Base-by-base conservation (phyloP, 2,113 vertebrate genomes). In the Nothocercus julius region DNA sequence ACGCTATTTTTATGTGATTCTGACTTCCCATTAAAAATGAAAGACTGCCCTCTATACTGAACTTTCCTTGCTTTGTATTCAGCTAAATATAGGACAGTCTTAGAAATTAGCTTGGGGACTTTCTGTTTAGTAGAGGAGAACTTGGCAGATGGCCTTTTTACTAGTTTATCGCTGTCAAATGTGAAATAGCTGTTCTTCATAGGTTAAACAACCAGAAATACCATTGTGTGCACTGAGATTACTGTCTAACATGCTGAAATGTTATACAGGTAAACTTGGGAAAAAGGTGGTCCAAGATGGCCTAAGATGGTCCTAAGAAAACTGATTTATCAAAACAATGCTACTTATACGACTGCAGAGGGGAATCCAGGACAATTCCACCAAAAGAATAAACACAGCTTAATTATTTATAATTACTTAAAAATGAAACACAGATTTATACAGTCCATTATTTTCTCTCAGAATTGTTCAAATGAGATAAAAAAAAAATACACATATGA, bases 11-110 rank as follows among this genome's bases (percentile, higher is more conserved):
- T 82, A 87, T n/a, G 24, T 1, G 2, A 28, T 92, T 87, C 79
- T 75, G 61, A 83, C 38, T 93, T 88, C 34, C 19, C 80, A 95
- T 89, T 91, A 95, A 91, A 95, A 89, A 95, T 82, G 32, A 80
- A 96, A 95, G 89, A 93, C 72, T 91, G 49, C 44, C 84, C 62
- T 93, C 78, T 85, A 91, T 59, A 42, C 21, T 74, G 87, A 93
- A 89, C 85, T 85, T 69, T 49, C 53, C 22, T 64, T 76, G 74
- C 30, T 62, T 73, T 77, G 16, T 69, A 69, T 76, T 95, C 45
- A 87, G 74, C 30, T 67, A 91, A 83, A 91, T 82, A 76, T 4
- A 87, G 70, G 62, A 75, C 32, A 66, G 25, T 56, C 42, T 68
- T 47, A 85, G 53, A 76, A 82, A 90, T 42, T 27, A 82, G 49